Evolutionary conservation across 2,113 vertebrate species (phyloP).

Genomic region (Pseudois nayaur): DNA sequence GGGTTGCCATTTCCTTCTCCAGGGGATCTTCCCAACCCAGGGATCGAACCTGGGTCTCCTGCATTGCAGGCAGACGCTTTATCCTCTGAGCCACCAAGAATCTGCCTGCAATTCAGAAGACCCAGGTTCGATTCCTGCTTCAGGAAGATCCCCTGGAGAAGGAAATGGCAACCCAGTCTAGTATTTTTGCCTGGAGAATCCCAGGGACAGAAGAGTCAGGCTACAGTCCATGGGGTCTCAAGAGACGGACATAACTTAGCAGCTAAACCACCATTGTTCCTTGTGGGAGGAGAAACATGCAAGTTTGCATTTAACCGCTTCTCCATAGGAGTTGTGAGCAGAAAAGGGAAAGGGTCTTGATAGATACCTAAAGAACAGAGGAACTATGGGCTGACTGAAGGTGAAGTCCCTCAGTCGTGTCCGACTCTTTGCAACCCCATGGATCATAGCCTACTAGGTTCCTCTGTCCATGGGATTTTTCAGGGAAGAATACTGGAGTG

Average conservation of each 20-base stretch:
- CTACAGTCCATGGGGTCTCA: background rate
- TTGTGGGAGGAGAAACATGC: background rate
- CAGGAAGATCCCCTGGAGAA: background rate
- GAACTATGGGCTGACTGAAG: background rate
- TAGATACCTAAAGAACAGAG: background rate
- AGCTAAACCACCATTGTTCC: background rate
- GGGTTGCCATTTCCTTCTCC: too few species aligned
- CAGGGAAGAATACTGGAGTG: background rate
- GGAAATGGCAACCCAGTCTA: background rate
- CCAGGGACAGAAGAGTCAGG: background rate
- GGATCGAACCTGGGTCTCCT: too few species aligned
- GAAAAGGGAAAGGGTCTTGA: background rate
- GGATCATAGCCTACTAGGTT: background rate
- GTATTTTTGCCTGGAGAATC: background rate
- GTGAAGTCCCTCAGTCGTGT: background rate
- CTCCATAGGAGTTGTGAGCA: too few species aligned
- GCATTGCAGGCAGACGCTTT: too few species aligned
- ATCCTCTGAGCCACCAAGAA: background rate
- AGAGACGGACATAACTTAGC: background rate
- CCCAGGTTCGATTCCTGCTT: background rate
- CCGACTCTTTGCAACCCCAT: too few species aligned
- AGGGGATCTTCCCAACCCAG: too few species aligned
- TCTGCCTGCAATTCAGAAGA: background rate
- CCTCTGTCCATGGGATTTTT: background rate
- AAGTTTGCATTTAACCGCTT: background rate